phyloP scores from a whole-genome alignment of 2,113 vertebrate species.

The Ariopsis seemanni region DNA sequence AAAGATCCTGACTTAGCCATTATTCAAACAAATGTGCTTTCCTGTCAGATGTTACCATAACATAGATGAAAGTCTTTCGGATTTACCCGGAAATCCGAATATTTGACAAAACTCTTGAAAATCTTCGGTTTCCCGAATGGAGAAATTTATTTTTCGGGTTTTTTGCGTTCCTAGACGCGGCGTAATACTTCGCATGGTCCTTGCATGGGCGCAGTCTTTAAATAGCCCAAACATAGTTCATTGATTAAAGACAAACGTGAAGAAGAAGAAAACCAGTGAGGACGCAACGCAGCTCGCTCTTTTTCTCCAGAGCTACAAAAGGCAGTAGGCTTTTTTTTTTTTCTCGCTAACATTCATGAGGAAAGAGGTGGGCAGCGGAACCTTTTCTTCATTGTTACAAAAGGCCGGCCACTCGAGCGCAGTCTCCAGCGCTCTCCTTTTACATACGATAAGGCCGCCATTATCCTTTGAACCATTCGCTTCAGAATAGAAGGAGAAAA shows the following conservation, averaged over 20 bases:
- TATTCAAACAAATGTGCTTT: background rate
- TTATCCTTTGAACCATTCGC: constrained; percentile 75
- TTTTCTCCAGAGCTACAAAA: constrained; percentile 5
- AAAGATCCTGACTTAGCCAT: background rate
- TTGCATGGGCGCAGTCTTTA: too few relatives aligned
- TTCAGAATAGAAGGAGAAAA: constrained; percentile 70
- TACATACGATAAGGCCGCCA: constrained; percentile 77
- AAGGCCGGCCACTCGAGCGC: constrained; percentile 73
- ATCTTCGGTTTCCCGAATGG: too few relatives aligned
- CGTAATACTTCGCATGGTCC: too few relatives aligned
- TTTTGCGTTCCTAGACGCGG: too few relatives aligned
- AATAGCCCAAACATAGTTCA: too few relatives aligned
- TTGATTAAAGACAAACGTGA: too few relatives aligned
- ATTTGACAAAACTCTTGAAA: too few relatives aligned
- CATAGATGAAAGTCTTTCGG: too few relatives aligned
- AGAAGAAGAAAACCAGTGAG: background rate
- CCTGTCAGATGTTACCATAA: background rate
- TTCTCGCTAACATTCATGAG: background rate
- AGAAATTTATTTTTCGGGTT: too few relatives aligned
- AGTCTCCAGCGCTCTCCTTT: constrained; percentile 70
- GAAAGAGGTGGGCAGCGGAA: constrained; percentile 41
- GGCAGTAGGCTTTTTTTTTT: background rate
- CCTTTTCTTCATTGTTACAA: constrained; percentile 75
- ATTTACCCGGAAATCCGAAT: too few relatives aligned
- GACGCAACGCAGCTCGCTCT: background rate